Base-by-base conservation (phyloP, 2,113 vertebrate species). In the Sitta europaea region DNA sequence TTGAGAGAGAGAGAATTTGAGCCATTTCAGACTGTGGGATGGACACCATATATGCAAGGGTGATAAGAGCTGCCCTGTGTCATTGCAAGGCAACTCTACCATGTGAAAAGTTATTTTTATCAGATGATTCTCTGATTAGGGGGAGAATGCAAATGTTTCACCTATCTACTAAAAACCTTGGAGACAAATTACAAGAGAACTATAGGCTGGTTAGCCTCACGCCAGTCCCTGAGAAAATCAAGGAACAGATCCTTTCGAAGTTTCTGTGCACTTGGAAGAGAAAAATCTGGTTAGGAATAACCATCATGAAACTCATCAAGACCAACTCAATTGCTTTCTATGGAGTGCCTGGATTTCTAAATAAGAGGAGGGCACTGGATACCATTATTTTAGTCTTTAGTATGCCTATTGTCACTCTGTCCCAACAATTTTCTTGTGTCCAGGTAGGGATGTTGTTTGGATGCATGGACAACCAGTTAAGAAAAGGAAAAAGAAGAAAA, bases 21-120 rank as follows among this genome's bases (percentile, higher is more conserved):
- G 4, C 6, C 7, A 10, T 5, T 1, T n/a, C 35, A 54, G 4
- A 58, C 14, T 20, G 8, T 22, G 18, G 12, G 8, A 35, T 31
- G 22, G 17, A 33, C 8, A 35, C 11, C 1, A 53, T 36, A 28
- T 12, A 36, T 5, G 11, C n/a, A 63, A 54, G 11, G 9, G 6
- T 66, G 12, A 4, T 48, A 14, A 74, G 12, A 85, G 11, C 10
- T 66, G 27, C 7, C 21, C 10, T 13, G 9, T 48, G 18, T 27
- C 42, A 35, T 48, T 71, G 6, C 24, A 61, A 70, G 9, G 11
- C 16, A 87, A 19, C 5, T 50, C 18, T 42, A 19, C 4, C 1
- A 55, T 42, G 47, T 73, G 10, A 65, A 51, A 73, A 77, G 7
- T 55, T 58, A 31, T 15, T 20, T 63, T 45, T 25, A 18, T n/a